Percentiles rank a stretch among this genome's conserved stretches.
These are phyloP conservation scores for Drosophila melanica DNA, from an alignment of 1,140 invertebrate genomes.

Conservation along the genomic window DNA sequence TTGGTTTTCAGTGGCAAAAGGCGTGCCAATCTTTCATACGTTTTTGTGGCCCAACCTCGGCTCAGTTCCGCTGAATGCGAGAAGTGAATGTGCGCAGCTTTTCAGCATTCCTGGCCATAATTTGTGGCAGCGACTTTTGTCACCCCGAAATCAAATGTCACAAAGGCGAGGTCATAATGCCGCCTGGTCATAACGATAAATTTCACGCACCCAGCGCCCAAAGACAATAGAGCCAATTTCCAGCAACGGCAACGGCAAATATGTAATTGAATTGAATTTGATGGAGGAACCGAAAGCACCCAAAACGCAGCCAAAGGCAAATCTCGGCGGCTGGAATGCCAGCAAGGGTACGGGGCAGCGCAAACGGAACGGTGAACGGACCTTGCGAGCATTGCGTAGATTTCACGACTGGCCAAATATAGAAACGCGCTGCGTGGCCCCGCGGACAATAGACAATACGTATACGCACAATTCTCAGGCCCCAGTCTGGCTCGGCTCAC, in stretches of 20 bases:
- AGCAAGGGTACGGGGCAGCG: constrained; percentile 8
- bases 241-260: constrained; percentile 21
- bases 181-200: constrained; percentile 73
- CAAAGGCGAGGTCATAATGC: constrained; percentile 69
- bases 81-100: constrained; percentile 49
- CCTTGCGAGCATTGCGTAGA: constrained; percentile 59
- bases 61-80: not conserved
- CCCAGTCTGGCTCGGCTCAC: constrained; percentile 4
- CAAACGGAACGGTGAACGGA: constrained; percentile 53
- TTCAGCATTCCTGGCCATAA: constrained; percentile 65
- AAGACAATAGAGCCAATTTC: constrained; percentile 71
- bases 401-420: constrained; percentile 54
- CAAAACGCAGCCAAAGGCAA: constrained; percentile 50
- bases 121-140: constrained; percentile 59
- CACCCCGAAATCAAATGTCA: constrained; percentile 68
- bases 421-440: constrained; percentile 45
- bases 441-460: constrained; percentile 73
- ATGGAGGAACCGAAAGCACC: constrained; percentile 42
- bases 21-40: not conserved
- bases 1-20: not conserved
- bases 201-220: constrained; percentile 68
- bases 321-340: constrained; percentile 63
- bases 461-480: constrained; percentile 70
- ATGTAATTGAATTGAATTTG: constrained; percentile 76
- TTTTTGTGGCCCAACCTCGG: constrained; percentile 11